Percentiles rank a stretch among this genome's conserved stretches.
Evolutionary conservation across 2,113 vertebrate species (phyloP).

Genomic region (Ginglymostoma cirratum): DNA sequence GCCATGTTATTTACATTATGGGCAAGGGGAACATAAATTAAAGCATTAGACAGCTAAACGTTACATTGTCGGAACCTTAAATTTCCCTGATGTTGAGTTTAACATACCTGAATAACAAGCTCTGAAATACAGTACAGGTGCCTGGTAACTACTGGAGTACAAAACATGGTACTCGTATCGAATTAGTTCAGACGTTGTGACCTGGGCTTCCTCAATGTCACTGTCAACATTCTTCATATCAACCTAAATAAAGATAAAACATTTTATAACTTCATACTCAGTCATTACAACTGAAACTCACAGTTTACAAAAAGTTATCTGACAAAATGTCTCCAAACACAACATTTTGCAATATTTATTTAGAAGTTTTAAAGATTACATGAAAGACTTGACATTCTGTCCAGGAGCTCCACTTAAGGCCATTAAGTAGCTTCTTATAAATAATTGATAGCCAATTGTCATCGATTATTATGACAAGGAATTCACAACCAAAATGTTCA

Average conservation of each 20-base stretch:
- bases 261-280: neutral
- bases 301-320: neutral
- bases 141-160: constrained; percentile 79
- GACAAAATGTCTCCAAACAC: neutral
- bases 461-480: neutral
- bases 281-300: neutral
- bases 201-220: constrained; percentile 45
- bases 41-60: neutral
- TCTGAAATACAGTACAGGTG: constrained; percentile 85
- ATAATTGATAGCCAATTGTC: neutral
- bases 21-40: neutral
- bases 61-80: neutral
- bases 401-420: neutral
- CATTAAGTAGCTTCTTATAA: neutral
- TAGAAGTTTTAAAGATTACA: neutral
- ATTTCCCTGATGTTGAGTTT: neutral
- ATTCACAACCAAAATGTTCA: neutral
- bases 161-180: constrained; percentile 83
- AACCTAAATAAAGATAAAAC: constrained; percentile 49
- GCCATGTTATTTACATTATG: neutral
- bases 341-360: neutral
- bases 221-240: constrained; percentile 44
- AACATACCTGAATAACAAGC: constrained; percentile 74
- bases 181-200: constrained; percentile 51
- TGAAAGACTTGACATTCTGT: neutral